Evolutionary conservation across 2,888 invertebrate genomes (phyloP), one percentile per base, ranked within the genome.

Genomic region (Amphiduros pacificus): DNA sequence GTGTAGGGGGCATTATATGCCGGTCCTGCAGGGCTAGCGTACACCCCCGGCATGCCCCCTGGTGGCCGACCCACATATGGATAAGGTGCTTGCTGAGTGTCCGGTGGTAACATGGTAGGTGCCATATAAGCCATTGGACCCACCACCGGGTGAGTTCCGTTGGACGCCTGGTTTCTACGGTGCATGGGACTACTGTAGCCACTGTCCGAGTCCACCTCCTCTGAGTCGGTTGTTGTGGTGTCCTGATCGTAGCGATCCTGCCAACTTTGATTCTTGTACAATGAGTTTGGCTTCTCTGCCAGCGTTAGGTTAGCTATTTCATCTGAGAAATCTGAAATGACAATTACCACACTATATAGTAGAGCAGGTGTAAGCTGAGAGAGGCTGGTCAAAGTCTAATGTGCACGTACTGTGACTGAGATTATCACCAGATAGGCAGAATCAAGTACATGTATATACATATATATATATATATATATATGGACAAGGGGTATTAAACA

Each of bases 121-220:
- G n/a, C n/a, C n/a, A n/a, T n/a, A n/a, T n/a, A n/a, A n/a, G n/a
- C n/a, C n/a, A n/a, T n/a, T n/a, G n/a, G n/a, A n/a, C n/a, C n/a
- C n/a, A n/a, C 48, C 14, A 57, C 55, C 1, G 65, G 63, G 44
- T 64, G 66, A n/a, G 73, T 74, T 22, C 71, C 74, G 52, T 66
- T 75, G 11, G 75, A 74, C 4, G 74, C 71, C 31, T 75, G 69
- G 61, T 77, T 79, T 28, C 71, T 67, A 22, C 73, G 66, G 55
- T 77, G 76, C 28, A 74, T 61, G 2, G 76, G 77, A 58, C 76
- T 76, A 61, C 73, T 75, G 68, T 78, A 78, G n/a, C 78, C 78
- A 60, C 74, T 75, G 70, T 78, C 78, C 0, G 74, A 76, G 60
- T 78, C 77, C 17, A 63, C 63, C 53, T 71, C 71, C 40, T 67